Evolutionary conservation across 2,888 invertebrate species (phyloP), one percentile per base, ranked within the genome.

Genomic region (Epistrophe grossulariae): DNA sequence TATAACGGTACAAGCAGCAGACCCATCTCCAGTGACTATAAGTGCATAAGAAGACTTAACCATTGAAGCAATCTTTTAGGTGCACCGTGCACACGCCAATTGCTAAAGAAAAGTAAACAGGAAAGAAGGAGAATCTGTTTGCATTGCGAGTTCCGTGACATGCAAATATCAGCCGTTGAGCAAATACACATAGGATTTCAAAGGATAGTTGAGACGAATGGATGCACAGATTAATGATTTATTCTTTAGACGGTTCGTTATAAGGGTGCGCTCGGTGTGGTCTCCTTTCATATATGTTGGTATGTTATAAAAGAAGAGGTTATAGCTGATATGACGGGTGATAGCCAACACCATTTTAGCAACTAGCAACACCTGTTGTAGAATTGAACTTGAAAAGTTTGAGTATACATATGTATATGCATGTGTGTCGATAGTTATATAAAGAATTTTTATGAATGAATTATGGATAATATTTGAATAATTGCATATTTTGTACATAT

Each of bases 81-180:
- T 70, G 48, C 71, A 59, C 45, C 40, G 24, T 70, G 70, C 55
- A 70, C 38, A 62, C 70, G 64, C 77, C 73, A 78, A 64, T 70
- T 48, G 62, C 62, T 70, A 40, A 66, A 72, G 66, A 77, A 72
- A 73, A 68, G 73, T 70, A 81, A 81, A 81, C 84, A 85, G 45
- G 43, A 73, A 73, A 81, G 66, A 77, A 55, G 80, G 66, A 66
- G 66, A 71, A 57, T 66, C 71, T 80, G 72, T 84, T 80, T 80
- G 84, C 68, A 43, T 43, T 50, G 48, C 35, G 77, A 78, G 77
- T 81, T 78, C 81, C 81, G 73, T 81, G 81, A 60, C 81, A 81
- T 85, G 84, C 81, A 85, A 81, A 81, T 81, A 85, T 81, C 72
- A 85, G 70, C 81, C 81, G 66, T 78, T 77, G 24, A 73, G 77